A percentile compares a stretch with the other conserved stretches of the same genome.
Evolutionary conservation across 2,888 invertebrate genomes (phyloP).

Genomic region (Salticus scenicus): DNA sequence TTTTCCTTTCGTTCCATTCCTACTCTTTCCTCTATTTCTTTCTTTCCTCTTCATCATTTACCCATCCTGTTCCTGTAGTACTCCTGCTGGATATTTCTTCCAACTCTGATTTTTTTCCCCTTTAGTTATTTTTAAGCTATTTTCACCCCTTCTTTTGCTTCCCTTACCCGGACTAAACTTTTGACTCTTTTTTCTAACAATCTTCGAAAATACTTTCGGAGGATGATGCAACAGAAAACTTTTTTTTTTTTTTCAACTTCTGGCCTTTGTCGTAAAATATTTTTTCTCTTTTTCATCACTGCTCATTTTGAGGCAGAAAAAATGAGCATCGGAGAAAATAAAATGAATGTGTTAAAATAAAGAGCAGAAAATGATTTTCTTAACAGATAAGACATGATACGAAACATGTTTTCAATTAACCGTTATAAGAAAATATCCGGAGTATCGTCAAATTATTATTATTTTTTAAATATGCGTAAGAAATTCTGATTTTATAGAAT

Average conservation of each 20-base stretch:
- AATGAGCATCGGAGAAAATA: no score
- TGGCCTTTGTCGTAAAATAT: slow-evolving; percentile 19
- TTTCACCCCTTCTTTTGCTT: slow-evolving; percentile 7
- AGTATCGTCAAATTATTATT: no score
- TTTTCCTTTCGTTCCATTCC: slow-evolving; percentile 26
- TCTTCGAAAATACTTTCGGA: slow-evolving; percentile 49
- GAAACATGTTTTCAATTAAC: no score
- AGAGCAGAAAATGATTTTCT: no score
- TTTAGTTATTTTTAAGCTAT: slow-evolving; percentile 41
- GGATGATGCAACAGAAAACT: slow-evolving; percentile 39
- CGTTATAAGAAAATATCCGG: no score
- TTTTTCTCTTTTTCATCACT: no score
- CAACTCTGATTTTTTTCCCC: slow-evolving; percentile 37
- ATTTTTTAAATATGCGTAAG: no score
- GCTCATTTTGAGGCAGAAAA: no score
- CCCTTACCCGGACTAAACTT: slow-evolving; percentile 39
- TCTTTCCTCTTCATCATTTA: slow-evolving; percentile 61
- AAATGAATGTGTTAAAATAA: no score
- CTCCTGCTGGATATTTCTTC: slow-evolving; percentile 56
- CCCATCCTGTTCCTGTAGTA: slow-evolving; percentile 59
- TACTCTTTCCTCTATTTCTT: slow-evolving; percentile 22
- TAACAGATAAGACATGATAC: no score
- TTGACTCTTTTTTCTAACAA: slow-evolving; percentile 36
- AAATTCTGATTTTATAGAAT: no score
- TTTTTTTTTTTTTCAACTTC: slow-evolving; percentile 36